A percentile compares a stretch with the other conserved stretches of the same genome.
Evolutionary conservation across 2,888 invertebrate genomes (phyloP).

Genomic region (Podabrus alpinus): DNA sequence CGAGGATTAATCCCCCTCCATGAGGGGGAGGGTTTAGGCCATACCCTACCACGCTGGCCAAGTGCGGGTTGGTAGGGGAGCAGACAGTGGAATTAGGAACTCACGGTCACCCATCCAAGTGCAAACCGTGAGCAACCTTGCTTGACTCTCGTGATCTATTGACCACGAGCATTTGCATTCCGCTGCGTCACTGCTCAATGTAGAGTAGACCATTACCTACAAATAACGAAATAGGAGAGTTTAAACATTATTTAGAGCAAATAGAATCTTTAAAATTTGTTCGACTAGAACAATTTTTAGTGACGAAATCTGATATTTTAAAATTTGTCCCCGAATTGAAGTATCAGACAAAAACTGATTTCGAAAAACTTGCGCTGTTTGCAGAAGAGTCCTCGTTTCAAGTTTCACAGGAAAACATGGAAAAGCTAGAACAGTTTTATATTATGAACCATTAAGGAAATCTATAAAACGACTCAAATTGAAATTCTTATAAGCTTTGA

Average conservation of each 20-base stretch:
- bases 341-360: neutral
- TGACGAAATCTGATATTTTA: neutral
- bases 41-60: no score
- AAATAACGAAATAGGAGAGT: neutral
- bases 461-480: neutral
- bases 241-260: neutral
- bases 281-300: neutral
- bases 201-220: no score
- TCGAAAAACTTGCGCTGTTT: neutral
- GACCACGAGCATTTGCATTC: no score
- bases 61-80: no score
- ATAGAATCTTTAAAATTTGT: neutral
- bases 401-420: neutral
- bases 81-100: no score
- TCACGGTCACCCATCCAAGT: no score
- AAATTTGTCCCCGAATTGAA: neutral
- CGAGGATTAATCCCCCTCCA: no score
- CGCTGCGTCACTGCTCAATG: no score
- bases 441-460: neutral
- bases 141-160: no score
- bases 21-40: no score
- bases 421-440: neutral
- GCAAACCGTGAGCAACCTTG: no score
- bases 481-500: no score
- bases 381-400: neutral